Percentiles rank a stretch among this genome's conserved stretches.
Evolutionary conservation across 2,113 vertebrate species (phyloP).

Genomic region (Pholis gunnellus): DNA sequence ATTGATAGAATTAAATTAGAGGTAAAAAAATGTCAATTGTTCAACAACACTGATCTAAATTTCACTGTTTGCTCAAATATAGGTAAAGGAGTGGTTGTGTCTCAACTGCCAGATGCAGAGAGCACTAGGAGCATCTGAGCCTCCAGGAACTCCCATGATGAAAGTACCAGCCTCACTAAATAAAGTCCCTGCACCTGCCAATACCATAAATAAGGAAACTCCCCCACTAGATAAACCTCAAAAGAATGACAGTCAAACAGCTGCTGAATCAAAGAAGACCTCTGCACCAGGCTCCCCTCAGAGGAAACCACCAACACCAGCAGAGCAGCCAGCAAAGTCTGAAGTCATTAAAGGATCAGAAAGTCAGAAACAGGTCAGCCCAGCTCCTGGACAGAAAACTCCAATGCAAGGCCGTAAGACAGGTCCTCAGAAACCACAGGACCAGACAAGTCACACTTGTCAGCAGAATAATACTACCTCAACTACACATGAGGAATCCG

Average conservation of each 20-base stretch:
- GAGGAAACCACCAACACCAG: slow-evolving; percentile 36
- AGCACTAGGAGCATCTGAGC: slow-evolving; percentile 86
- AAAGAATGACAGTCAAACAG: slow-evolving; percentile 67
- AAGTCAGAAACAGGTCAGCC: slow-evolving; percentile 44
- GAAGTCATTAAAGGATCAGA: slow-evolving; percentile 63
- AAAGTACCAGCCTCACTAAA: slow-evolving; percentile 79
- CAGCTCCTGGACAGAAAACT: slow-evolving; percentile 47
- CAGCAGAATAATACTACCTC: slow-evolving; percentile 81
- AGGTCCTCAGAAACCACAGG: slow-evolving; percentile 67
- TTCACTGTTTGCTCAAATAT: slow-evolving; percentile 25
- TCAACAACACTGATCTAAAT: background rate
- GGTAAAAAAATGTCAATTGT: background rate
- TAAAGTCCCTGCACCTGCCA: slow-evolving; percentile 63
- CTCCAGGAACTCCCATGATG: slow-evolving; percentile 76
- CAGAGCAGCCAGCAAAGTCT: slow-evolving; percentile 73
- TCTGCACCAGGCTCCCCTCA: slow-evolving; percentile 61
- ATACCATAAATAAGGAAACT: slow-evolving; percentile 61
- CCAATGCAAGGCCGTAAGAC: slow-evolving; percentile 28
- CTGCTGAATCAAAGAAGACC: slow-evolving; percentile 50
- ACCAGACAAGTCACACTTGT: slow-evolving; percentile 60
- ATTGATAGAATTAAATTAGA: background rate
- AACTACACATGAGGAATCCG: slow-evolving; percentile 73
- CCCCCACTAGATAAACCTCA: slow-evolving; percentile 35
- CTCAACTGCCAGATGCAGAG: slow-evolving; percentile 96
- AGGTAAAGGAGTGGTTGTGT: slow-evolving; percentile 96